Base-by-base conservation (phyloP, 2,113 vertebrate species). In the Anarhynchus alexandrinus region DNA sequence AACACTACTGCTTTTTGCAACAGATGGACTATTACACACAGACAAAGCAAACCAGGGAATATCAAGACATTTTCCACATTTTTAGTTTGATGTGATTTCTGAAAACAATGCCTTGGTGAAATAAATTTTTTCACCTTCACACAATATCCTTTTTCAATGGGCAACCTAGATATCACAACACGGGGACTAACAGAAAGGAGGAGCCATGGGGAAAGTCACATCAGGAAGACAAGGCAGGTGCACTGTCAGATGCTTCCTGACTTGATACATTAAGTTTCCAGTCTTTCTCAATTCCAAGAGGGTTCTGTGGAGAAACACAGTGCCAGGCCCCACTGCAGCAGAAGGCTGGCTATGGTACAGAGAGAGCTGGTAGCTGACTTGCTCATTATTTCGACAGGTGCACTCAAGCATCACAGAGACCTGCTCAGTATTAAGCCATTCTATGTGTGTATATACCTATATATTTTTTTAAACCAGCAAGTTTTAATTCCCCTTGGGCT, bases 1-100 rank as follows among this genome's bases (percentile, higher is more conserved):
- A 96, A 97, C 78, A 94, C 91, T 90, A 95, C 72, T 47, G 88
- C 86, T 95, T 94, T 96, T 89, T 93, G 93, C 95, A 87, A 96
- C 86, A 91, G 84, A 76, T 38, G 51, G 81, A 91, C 74, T 67
- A 96, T 59, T 57, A 95, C 74, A 80, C 86, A 62, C 0, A 0
- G 83, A 96, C 78, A 91, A 95, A 96, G 91, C 96, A 95, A 96
- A 97, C 34, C 42, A 82, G 54, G 86, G 70, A 79, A 40, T 65
- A 82, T 38, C 61, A 61, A 94, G 83, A 91, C 61, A 62, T 89
- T 54, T 94, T 89, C 57, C 77, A 72, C 36, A 27, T 58, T 85
- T 86, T 62, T 15, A 93, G 72, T 64, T 65, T 38, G 25, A 76
- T 42, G 57, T 10, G 8, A 62, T 47, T 93, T 82, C 40, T 81